Conservation (phyloP, 35 echinoderm and acorn worm species). For the Ophiothrix spiculata region DNA sequence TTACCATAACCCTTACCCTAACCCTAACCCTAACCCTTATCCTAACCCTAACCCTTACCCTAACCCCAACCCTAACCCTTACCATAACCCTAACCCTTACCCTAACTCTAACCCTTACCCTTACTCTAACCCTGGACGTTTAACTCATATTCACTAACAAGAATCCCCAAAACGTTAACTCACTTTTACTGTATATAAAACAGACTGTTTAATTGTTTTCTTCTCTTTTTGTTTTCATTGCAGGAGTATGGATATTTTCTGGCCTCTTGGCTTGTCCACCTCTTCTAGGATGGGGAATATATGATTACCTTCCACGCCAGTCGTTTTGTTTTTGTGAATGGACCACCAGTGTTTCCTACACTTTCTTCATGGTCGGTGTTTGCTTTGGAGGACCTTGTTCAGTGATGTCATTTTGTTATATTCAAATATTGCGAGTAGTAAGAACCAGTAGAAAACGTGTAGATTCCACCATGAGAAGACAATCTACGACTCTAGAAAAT, state of each 20-base stretch:
- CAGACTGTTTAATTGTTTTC: neutral
- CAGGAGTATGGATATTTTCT: conserved; percentile 89
- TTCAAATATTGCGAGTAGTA: conserved; percentile 72
- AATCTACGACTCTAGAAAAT: neutral
- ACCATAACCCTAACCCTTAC: no score
- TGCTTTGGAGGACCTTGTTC: conserved; percentile 98
- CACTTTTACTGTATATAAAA: no score
- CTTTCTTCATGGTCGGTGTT: conserved; percentile 91
- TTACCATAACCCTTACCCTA: no score
- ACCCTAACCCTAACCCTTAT: no score
- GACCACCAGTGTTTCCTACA: conserved; percentile 64
- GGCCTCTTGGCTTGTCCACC: conserved; percentile 58
- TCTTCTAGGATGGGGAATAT: conserved; percentile 70
- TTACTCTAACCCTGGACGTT: no score
- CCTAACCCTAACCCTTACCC: no score
- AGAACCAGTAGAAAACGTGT: conserved; percentile 58
- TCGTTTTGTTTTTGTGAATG: conserved; percentile 97
- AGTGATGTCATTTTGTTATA: conserved; percentile 88
- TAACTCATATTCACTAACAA: no score
- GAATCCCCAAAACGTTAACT: no score
- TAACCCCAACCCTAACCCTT: no score
- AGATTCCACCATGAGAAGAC: neutral
- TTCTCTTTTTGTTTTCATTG: conserved; percentile 1
- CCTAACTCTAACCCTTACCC: no score
- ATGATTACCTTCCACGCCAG: conserved; percentile 74